These are phyloP conservation scores for Brachionichthys hirsutus DNA, from an alignment of 2,113 vertebrate species.

Conservation along the genomic window DNA sequence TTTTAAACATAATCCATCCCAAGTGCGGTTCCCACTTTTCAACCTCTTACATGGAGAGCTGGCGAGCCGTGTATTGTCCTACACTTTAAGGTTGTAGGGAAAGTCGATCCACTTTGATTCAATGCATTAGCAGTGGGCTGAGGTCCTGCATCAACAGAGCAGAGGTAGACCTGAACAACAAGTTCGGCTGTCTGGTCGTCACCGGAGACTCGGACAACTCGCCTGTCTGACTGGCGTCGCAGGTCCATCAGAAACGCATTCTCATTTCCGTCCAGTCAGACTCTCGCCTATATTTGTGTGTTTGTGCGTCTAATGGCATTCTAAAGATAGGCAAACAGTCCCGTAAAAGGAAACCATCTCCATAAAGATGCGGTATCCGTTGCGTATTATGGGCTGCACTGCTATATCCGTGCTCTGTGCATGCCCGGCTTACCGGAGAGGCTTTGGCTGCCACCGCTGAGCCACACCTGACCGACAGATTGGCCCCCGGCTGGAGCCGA, in stretches of 20 bases:
- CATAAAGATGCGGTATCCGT: not conserved
- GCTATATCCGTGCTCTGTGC: conserved; percentile 33
- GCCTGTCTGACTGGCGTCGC: too few relatives aligned
- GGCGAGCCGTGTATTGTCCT: conserved; percentile 24
- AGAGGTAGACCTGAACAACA: too few relatives aligned
- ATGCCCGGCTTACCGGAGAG: conserved; percentile 50
- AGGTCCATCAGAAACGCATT: too few relatives aligned
- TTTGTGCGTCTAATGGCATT: too few relatives aligned
- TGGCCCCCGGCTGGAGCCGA: conserved; percentile 67
- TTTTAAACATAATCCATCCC: conserved; percentile 77
- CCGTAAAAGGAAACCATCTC: not conserved
- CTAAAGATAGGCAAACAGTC: not conserved
- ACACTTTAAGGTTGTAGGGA: conserved; percentile 3
- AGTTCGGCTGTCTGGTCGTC: too few relatives aligned
- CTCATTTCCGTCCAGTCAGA: too few relatives aligned
- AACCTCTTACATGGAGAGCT: conserved; percentile 12
- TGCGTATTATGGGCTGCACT: not conserved
- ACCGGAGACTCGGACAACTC: too few relatives aligned
- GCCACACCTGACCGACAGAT: conserved; percentile 72
- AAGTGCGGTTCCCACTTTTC: conserved; percentile 50
- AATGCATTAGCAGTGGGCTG: conserved; percentile 5
- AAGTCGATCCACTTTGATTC: conserved; percentile 11
- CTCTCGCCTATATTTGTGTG: too few relatives aligned
- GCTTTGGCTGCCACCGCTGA: conserved; percentile 45
- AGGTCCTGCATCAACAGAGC: not conserved